Evolutionary conservation across 2,797 vertebrate species (phyloP), one percentile per base, ranked within the genome.

Genomic region (Trichosurus vulpecula): DNA sequence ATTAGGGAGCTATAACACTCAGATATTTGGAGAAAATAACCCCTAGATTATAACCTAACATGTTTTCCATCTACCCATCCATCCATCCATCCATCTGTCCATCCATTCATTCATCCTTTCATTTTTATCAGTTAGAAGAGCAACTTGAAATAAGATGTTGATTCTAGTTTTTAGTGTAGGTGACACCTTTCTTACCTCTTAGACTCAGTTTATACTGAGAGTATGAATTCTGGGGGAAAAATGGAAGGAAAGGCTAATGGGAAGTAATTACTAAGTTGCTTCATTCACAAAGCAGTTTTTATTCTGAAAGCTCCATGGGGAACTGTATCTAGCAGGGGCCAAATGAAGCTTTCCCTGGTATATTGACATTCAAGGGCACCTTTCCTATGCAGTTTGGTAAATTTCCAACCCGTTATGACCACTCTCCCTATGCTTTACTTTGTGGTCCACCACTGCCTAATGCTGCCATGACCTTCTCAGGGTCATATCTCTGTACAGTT

Each of bases 71-170:
- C 19, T 35, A 27, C 35, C 6, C n/a, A 81, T 81, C n/a, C 57
- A 31, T 31, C 8, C 57, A 61, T 31, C 29, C 57, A 30, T 58
- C 11, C 56, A 56, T 9, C 27, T 56, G 29, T 30, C 56, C 27
- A 57, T 30, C 56, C 56, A 57, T 57, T 8, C 10, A 58, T 61
- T 13, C 4, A 61, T 35, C 30, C 35, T 74, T 47, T 27, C 25
- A 27, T 35, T 51, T 81, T 87, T 87, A 87, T 87, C 9, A 47
- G 41, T 87, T 87, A 25, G 74, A 27, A 87, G 41, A 87, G 9
- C 3, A 87, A 27, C 94, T 55, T 41, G 96, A 91, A 95, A 92
- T 87, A 94, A 95, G 54, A 97, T 96, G 94, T 96, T 97, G 93
- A 66, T 51, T 61, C 94, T 92, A 95, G 55, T 66, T 98, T 96